Conservation (phyloP, 2,797 vertebrate genomes). For the Aselliscus stoliczkanus region DNA sequence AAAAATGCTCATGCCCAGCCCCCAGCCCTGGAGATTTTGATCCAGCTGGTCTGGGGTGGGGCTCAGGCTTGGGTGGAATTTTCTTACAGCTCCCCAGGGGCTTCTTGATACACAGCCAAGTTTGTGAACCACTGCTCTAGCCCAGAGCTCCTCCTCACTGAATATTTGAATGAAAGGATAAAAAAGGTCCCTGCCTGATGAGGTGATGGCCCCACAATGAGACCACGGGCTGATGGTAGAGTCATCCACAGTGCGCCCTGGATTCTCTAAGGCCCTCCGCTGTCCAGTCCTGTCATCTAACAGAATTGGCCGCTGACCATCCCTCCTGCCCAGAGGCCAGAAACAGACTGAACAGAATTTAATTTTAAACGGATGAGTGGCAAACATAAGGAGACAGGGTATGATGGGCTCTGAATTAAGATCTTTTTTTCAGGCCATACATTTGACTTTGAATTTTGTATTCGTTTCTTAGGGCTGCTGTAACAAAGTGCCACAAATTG, state of each 20-base stretch:
- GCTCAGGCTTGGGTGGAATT: constrained; percentile 56
- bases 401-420: not conserved
- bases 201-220: not conserved
- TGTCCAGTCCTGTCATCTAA: not conserved
- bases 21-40: not conserved
- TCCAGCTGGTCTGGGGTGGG: constrained; percentile 57
- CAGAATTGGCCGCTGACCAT: not conserved
- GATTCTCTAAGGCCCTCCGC: not conserved
- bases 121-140: constrained; percentile 17
- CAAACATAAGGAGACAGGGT: not conserved
- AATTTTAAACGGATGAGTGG: not conserved
- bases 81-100: constrained; percentile 62
- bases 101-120: constrained; percentile 52
- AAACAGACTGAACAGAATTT: not conserved
- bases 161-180: constrained; percentile 2
- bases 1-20: constrained; percentile 13
- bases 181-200: not conserved
- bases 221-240: not conserved
- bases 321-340: not conserved
- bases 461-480: not conserved
- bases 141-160: not conserved
- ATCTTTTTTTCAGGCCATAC: not conserved
- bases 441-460: not conserved
- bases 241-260: no score
- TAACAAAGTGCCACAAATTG: not conserved